Conservation (phyloP, 1,140 invertebrate genomes). For the Caerostris darwini region DNA sequence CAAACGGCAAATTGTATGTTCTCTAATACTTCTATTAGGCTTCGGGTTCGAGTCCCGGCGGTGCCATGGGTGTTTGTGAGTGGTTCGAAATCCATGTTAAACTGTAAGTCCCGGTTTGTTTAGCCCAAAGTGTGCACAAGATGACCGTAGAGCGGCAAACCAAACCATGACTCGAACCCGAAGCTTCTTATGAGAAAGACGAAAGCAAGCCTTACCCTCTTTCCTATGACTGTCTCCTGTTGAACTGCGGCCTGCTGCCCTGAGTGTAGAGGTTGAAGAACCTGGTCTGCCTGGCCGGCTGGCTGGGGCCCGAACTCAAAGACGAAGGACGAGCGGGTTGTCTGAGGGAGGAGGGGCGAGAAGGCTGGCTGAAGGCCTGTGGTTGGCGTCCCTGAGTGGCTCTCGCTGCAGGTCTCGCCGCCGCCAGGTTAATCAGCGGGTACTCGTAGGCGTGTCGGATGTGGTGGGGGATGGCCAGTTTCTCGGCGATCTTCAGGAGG, state of each 20-base stretch:
- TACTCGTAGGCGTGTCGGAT: slow-evolving; percentile 52
- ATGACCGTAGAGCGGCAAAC: too few relatives aligned
- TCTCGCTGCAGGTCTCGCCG: background rate
- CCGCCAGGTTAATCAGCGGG: background rate
- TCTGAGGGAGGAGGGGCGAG: background rate
- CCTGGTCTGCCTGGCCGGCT: slow-evolving; percentile 18
- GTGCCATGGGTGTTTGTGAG: too few relatives aligned
- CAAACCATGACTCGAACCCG: too few relatives aligned
- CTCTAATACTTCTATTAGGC: too few relatives aligned
- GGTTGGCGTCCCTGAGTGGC: background rate
- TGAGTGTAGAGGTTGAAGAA: slow-evolving; percentile 54
- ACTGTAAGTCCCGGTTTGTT: too few relatives aligned
- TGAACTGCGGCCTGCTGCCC: background rate
- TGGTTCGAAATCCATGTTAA: too few relatives aligned
- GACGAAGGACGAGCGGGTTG: background rate
- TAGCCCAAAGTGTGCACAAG: too few relatives aligned
- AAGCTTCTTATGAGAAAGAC: too few relatives aligned
- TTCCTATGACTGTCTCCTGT: background rate
- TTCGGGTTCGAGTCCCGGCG: too few relatives aligned
- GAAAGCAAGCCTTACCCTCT: background rate
- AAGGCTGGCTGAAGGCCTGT: background rate
- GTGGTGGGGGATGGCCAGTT: slow-evolving; percentile 54
- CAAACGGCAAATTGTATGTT: too few relatives aligned
- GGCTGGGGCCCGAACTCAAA: background rate
- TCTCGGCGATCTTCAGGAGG: slow-evolving; percentile 41